Evolutionary conservation across 2,113 vertebrate species (phyloP), one percentile per base, ranked within the genome.

Genomic region (Glaucidium brasilianum): DNA sequence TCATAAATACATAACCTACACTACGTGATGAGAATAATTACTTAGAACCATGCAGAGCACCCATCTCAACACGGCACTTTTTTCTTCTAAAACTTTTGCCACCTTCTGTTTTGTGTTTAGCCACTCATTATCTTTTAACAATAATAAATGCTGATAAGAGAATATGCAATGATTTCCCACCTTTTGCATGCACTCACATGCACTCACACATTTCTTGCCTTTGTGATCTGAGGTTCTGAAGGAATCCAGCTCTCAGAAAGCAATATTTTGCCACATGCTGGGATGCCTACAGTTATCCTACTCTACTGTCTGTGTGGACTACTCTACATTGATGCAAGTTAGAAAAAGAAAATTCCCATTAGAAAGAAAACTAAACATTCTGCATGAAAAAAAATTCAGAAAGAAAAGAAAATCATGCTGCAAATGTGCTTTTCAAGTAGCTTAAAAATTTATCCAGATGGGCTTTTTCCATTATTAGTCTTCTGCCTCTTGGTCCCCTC

Each of bases 1-100:
- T 94, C 73, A 95, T 95, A 96, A 97, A 88, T 84, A 91, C 60
- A 73, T 71, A 96, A 92, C 78, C 63, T 80, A 63, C 2, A 6
- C 72, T 90, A 91, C 7, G 43, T 90, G 94, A 92, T 64, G 0
- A 1, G 91, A 95, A 90, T 85, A 86, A 85, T 73, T 74, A 50
- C 62, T 62, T 45, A 43, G 64, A 47, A 77, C 34, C 37, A 59
- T 3, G 15, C n/a, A 82, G 60, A 82, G 64, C 29, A 7, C 45
- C n/a, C 29, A 43, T 50, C 27, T 89, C 67, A 94, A 92, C 30
- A 59, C 2, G 1, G 19, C 35, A 39, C 6, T 43, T 89, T 69
- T 69, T 49, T 82, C 30, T 81, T 93, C 49, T 75, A 63, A 59
- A 88, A 69, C 49, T 92, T 95, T 56, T 58, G 45, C 56, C 35